These are phyloP conservation scores for Pterobdella sp. DNA, from an alignment of 2,888 invertebrate genomes.

Conservation along the genomic window DNA sequence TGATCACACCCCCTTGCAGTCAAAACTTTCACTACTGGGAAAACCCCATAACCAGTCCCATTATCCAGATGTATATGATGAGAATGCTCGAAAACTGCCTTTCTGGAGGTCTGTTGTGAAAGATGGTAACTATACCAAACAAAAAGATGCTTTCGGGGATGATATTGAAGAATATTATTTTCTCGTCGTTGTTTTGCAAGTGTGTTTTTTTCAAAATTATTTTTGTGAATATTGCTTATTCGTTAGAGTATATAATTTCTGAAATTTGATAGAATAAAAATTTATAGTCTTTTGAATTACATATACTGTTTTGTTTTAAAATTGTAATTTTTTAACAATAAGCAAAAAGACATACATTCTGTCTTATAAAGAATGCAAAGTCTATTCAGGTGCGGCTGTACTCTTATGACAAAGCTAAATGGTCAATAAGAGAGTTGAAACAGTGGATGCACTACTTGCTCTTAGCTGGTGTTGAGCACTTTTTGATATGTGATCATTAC, in stretches of 20 bases:
- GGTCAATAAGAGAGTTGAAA: constrained; percentile 34
- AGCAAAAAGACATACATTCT: no score
- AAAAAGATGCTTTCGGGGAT: constrained; percentile 7
- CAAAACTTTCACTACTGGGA: background rate
- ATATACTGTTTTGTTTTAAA: no score
- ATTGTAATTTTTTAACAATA: no score
- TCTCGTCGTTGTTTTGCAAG: constrained; percentile 26
- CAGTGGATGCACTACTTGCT: constrained; percentile 36
- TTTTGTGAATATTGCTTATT: no score
- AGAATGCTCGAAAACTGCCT: background rate
- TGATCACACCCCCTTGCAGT: background rate
- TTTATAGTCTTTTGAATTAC: no score
- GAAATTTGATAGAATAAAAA: no score
- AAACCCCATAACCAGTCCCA: constrained; percentile 12
- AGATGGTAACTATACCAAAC: background rate
- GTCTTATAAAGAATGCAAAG: no score
- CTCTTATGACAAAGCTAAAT: constrained; percentile 33
- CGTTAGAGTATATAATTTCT: no score
- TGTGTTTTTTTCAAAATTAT: no score
- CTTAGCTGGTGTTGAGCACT: constrained; percentile 35
- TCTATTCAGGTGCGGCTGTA: constrained; percentile 33
- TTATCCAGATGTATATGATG: background rate
- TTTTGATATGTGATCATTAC: constrained; percentile 36
- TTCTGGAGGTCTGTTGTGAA: constrained; percentile 10
- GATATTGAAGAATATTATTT: background rate